These are phyloP conservation scores for Trissoscelio sp. DNA, from an alignment of 2,888 invertebrate species.

Conservation along the genomic window DNA sequence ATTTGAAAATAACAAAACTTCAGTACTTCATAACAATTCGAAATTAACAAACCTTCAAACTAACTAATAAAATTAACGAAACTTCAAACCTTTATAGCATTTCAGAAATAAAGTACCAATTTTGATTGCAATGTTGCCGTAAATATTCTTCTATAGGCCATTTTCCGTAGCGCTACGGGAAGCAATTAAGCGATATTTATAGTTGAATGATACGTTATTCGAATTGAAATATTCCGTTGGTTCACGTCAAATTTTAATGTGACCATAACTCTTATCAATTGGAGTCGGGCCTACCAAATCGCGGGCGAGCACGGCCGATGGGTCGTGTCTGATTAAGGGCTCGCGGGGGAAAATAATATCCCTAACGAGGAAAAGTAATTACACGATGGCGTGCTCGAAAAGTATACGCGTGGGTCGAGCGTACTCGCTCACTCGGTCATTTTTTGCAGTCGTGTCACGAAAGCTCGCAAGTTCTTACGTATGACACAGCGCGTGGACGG, in stretches of 20 bases:
- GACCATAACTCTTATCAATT: conserved; percentile 70
- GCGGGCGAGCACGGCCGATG: conserved; percentile 76
- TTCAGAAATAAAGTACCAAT: too few species aligned
- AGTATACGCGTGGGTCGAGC: conserved; percentile 64
- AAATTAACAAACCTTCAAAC: too few species aligned
- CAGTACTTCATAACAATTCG: too few species aligned
- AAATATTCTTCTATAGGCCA: too few species aligned
- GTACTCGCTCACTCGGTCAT: conserved; percentile 59
- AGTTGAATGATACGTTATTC: neutral
- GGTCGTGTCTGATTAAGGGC: conserved; percentile 77
- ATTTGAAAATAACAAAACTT: too few species aligned
- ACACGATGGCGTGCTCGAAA: conserved; percentile 81
- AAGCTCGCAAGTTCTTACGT: conserved; percentile 38
- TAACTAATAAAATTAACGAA: too few species aligned
- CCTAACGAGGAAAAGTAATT: conserved; percentile 81
- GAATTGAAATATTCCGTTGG: conserved; percentile 38
- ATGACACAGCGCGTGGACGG: conserved; percentile 35
- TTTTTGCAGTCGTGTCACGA: conserved; percentile 66
- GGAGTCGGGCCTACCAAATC: conserved; percentile 65
- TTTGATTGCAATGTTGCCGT: too few species aligned
- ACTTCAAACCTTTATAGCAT: too few species aligned
- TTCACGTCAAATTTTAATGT: conserved; percentile 40
- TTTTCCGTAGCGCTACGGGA: too few species aligned
- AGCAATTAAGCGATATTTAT: neutral
- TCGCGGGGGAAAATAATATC: conserved; percentile 79